phyloP scores from a whole-genome alignment of 2,888 invertebrate species.

The Cartodere bifasciata region DNA sequence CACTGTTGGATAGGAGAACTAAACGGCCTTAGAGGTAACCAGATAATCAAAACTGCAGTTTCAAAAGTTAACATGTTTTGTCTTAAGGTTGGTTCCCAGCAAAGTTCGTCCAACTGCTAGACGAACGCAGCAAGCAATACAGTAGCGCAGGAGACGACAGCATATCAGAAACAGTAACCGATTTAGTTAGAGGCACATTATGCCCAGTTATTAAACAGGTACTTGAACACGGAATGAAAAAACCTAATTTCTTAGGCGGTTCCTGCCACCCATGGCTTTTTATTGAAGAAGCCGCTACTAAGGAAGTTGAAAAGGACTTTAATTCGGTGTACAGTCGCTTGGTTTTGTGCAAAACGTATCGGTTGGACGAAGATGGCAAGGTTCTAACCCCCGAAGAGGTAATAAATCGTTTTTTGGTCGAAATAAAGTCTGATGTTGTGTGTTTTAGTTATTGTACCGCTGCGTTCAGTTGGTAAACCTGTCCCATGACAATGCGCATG shows the following conservation, averaged over 20 bases:
- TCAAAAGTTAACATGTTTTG: neutral
- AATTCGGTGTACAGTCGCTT: slow-evolving; percentile 95
- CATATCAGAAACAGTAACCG: slow-evolving; percentile 91
- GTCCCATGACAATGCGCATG: slow-evolving; percentile 90
- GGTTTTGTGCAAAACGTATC: slow-evolving; percentile 94
- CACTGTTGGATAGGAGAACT: slow-evolving; percentile 98
- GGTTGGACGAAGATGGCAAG: slow-evolving; percentile 97
- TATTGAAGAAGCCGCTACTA: slow-evolving; percentile 92
- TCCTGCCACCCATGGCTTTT: slow-evolving; percentile 98
- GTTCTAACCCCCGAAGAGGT: slow-evolving; percentile 96
- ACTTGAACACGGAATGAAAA: slow-evolving; percentile 87
- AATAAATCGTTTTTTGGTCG: slow-evolving; percentile 12
- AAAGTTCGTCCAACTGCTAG: slow-evolving; percentile 88
- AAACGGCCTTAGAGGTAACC: slow-evolving; percentile 70
- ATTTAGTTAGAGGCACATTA: slow-evolving; percentile 86
- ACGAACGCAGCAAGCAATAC: slow-evolving; percentile 87
- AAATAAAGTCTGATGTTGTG: slow-evolving; percentile 8
- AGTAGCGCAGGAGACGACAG: slow-evolving; percentile 94
- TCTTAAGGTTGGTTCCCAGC: slow-evolving; percentile 88
- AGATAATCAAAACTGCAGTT: neutral
- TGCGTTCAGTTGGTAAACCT: slow-evolving; percentile 94
- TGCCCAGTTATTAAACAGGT: slow-evolving; percentile 91
- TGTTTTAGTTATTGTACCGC: slow-evolving; percentile 61
- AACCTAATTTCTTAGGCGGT: slow-evolving; percentile 80
- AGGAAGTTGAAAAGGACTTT: slow-evolving; percentile 95